Evolutionary conservation across 1,140 invertebrate species (phyloP).

Genomic region (Parapsyche elsis): DNA sequence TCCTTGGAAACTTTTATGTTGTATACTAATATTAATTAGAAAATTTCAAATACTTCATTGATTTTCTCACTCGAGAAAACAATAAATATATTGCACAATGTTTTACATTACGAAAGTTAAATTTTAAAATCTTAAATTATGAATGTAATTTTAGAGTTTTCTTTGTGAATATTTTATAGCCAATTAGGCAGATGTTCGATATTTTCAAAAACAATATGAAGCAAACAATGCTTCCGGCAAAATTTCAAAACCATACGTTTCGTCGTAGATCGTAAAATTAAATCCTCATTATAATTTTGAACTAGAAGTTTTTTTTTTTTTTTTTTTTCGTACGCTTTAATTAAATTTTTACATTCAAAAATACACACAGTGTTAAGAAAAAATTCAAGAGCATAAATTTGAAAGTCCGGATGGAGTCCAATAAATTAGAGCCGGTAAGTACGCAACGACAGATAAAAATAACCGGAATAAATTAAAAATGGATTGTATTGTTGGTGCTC

Average conservation of each 20-base stretch:
- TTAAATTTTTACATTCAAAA: conserved; percentile 13
- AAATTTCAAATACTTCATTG: no score
- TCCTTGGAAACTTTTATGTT: no score
- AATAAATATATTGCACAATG: no score
- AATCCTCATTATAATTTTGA: not conserved
- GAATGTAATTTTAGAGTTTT: conserved; percentile 1
- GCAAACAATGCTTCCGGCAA: conserved; percentile 10
- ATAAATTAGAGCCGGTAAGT: conserved; percentile 8
- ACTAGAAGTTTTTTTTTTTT: not conserved
- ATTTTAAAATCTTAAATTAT: no score
- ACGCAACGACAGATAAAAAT: conserved; percentile 36
- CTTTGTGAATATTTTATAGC: conserved; percentile 8
- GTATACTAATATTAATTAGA: no score
- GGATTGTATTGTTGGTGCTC: conserved; percentile 41
- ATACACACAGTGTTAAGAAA: not conserved
- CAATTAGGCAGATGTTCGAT: conserved; percentile 14
- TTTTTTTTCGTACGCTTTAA: not conserved
- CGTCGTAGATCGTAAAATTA: not conserved
- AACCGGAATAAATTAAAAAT: conserved; percentile 41
- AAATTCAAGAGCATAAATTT: conserved; percentile 31
- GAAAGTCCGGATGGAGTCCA: not conserved
- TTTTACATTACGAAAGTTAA: no score
- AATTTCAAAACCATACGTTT: conserved; percentile 7
- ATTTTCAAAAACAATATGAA: conserved; percentile 13
- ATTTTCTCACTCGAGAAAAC: no score